Base-by-base conservation (phyloP, 2,797 vertebrate species). In the Eospalax fontanierii region DNA sequence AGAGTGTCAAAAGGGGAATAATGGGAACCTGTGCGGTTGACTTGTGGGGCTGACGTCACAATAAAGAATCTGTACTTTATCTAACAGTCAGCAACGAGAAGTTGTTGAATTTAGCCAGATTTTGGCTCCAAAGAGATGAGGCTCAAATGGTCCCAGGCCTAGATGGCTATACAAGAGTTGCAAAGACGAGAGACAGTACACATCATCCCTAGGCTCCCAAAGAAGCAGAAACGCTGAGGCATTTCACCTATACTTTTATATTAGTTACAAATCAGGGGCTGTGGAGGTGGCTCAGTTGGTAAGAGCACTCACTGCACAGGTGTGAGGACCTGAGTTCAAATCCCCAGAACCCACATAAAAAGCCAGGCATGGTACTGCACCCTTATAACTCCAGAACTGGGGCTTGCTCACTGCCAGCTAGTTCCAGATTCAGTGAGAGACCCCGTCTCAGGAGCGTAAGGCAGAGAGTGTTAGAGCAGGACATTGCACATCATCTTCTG, bases 61-160 rank as follows among this genome's bases (percentile, higher is more conserved):
- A 57, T 11, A 38, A 14, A 33, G 80, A 30, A 38, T 50, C 6
- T 43, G 22, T 3, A 12, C 24, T 71, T 61, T 33, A 14, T 61
- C 76, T 46, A 35, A 38, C n/a, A 28, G 14, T 43, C 40, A 19
- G 2, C 2, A 43, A 3, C 2, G 54, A 33, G 24, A 43, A 87
- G 22, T 43, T 54, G 26, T 12, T 21, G 57, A 35, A 81, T 22
- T 35, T 11, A 2, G 35, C 15, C 66, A 43, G 19, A 79, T 54
- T 22, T 80, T 83, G 33, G 33, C 22, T 93, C 80, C 76, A 35
- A n/a, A 46, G 63, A 50, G 22, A 80, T 16, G n/a, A 57, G 30
- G 38, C 50, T 66, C 43, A 95, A 93, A 73, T 57, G 73, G 66
- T 43, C 66, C n/a, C 81, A 59, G 90, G 70, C 65, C 80, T 59